Evolutionary conservation across 2,888 invertebrate genomes (phyloP), one percentile per base, ranked within the genome.

Genomic region (Eupithecia centaureata): DNA sequence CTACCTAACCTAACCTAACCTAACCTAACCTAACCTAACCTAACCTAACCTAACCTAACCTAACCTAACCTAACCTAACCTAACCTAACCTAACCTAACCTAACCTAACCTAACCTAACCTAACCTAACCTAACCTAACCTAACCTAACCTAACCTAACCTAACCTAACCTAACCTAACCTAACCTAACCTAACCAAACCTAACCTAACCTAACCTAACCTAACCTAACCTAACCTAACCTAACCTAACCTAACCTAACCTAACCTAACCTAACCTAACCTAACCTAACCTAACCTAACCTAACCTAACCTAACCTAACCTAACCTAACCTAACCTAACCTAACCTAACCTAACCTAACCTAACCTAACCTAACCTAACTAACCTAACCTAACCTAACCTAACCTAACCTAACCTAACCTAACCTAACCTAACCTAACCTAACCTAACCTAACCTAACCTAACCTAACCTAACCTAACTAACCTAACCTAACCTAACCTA

Each of bases 391-490:
- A 63, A 61, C 68, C 65, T 65, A 65, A 63, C 62, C 62, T 63
- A 71, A 68, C 62, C 62, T 54, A 56, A 56, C 54, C 54, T 65
- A 52, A 52, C 52, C 52, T 25, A 68, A 67, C 64, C 65, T 65
- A 67, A 70, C 65, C 67, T 67, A 66, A 66, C 66, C 66, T 66
- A 66, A 66, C 66, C 66, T 66, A 72, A 2, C 72, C 67, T 68
- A 72, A 67, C 72, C 70, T 70, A 72, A 70, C 52, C 72, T 73
- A 73, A 73, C 72, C 72, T 73, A 52, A 73, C 72, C 70, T 70
- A 74, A 74, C 72, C 73, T 73, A 72, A 74, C 74, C 74, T 74
- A 74, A 74, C 73, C 74, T 69, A 66, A 64, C 64, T 59, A 64
- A 64, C 64, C 64, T 64, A 64, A 64, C 64, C 64, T 58, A 58